Base-by-base conservation (phyloP, 2,888 invertebrate genomes). In the Auanema sp. region DNA sequence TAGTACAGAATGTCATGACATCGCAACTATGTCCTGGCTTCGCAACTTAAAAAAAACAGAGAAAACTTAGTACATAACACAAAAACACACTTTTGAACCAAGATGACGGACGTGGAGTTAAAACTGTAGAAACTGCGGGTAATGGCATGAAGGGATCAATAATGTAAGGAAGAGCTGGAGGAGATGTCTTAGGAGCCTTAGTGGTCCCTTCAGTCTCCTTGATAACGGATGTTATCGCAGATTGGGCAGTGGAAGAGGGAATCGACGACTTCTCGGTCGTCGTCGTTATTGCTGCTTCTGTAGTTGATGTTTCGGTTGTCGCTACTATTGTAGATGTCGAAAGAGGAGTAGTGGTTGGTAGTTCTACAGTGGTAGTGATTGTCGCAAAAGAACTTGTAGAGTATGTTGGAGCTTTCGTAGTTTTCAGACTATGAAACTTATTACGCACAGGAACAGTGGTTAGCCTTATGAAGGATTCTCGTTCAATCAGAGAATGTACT, bases 1-100 rank as follows among this genome's bases (percentile, higher is more conserved):
- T 74, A 8, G 67, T 64, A 56, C 79, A 80, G 55, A 69, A 67
- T 52, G 68, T 67, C 23, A 58, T 47, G n/a, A 63, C 64, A 57
- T 74, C 70, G 63, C 79, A 79, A 23, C 59, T 58, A 40, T 60
- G 64, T 10, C 79, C 79, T n/a, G 76, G 75, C 41, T 69, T 65
- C 2, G 73, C 68, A 64, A 76, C 78, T 78, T 58, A 69, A 77
- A 43, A 58, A 23, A 23, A 8, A 54, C 10, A 55, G 23, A 55
- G 23, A 51, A 21, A 42, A 23, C 18, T 14, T 40, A 33, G 47
- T 40, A 25, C 43, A 62, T 44, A 12, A 21, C 21, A 61, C 42
- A 59, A 56, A 64, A 56, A n/a, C 63, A 18, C n/a, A 69, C 69
- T 57, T 58, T 66, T 65, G 64, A 67, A 68, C 65, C 62, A 65